Base-by-base conservation (phyloP, 1,140 invertebrate genomes). In the Papilio glaucus region DNA sequence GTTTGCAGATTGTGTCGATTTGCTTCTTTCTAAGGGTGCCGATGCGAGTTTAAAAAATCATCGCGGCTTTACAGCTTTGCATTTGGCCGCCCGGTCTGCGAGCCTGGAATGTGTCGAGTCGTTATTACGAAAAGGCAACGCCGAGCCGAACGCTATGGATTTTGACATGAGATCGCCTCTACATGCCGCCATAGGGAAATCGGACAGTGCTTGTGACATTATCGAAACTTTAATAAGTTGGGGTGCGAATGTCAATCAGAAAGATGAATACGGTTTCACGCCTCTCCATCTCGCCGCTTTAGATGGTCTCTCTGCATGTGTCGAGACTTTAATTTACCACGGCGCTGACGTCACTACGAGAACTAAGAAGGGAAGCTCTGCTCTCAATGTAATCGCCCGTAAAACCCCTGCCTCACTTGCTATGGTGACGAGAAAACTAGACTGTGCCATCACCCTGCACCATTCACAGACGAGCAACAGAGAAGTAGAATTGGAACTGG, bases 181-280 rank as follows among this genome's bases (percentile, higher is more conserved):
- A 8, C 97, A 97, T 81, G 95, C 96, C 0, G 96, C 97, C 0
- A 95, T 98, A 0, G 96, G 96, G 2, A 96, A 96, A 85, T 95
- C 96, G 0, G 94, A 96, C 49, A 92, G 95, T 41, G 96, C 96
- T 13, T 96, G 96, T 77, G 96, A 96, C 76, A 96, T 97, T 8
- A 95, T 96, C 38, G 96, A 97, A 82, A 94, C 95, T 0, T 88
- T 97, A 3, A 95, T 97, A 18, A 95, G 94, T 75, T 96, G 96
- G 94, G 96, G 96, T 7, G 96, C 97, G 4, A 96, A 98, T 79
- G 96, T 98, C 0, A 98, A 98, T 85, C 95, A 95, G 49, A 96
- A 96, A 79, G 98, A 98, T 81, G 96, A 97, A 74, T 98, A 97
- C 80, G 98, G 98, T 0, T 98, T 98, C 85, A 97, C 97, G 0